Conservation (phyloP, 2,888 invertebrate species). For the Cephalotes varians region DNA sequence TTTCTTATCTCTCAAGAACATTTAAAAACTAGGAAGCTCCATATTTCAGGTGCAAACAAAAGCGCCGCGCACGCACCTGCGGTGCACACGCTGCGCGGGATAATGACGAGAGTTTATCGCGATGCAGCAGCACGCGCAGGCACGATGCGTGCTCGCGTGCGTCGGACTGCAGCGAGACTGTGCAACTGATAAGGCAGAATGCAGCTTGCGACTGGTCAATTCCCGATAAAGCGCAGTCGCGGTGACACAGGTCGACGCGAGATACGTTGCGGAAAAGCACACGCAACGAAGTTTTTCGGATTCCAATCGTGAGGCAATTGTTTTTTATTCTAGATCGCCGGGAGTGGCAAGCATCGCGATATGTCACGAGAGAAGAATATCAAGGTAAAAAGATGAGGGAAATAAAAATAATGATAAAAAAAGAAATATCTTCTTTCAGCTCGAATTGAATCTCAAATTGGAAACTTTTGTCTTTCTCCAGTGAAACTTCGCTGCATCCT, state of each 20-base stretch:
- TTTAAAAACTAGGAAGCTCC: not conserved
- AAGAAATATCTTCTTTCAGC: not conserved
- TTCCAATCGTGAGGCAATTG: not conserved
- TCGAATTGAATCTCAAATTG: not conserved
- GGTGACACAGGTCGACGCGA: slow-evolving; percentile 19
- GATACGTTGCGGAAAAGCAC: slow-evolving; percentile 8
- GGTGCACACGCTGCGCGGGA: slow-evolving; percentile 25
- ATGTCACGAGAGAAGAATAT: not conserved
- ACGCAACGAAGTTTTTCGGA: not conserved
- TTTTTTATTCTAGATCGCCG: not conserved
- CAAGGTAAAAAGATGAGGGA: slow-evolving; percentile 17
- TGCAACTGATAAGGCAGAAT: slow-evolving; percentile 64
- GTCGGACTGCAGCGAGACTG: slow-evolving; percentile 53
- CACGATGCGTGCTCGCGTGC: slow-evolving; percentile 43
- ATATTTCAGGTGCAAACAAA: not conserved
- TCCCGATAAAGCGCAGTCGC: slow-evolving; percentile 47
- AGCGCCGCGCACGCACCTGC: slow-evolving; percentile 7
- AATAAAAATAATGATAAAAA: not conserved
- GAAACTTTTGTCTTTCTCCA: not conserved
- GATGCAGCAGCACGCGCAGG: slow-evolving; percentile 7
- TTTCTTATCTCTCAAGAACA: not conserved
- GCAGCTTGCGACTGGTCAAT: slow-evolving; percentile 44
- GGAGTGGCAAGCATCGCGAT: not conserved
- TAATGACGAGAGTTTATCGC: slow-evolving; percentile 44
- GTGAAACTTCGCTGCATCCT: not conserved